A percentile compares a stretch with the other conserved stretches of the same genome.
Evolutionary conservation across 2,113 vertebrate species (phyloP).

Genomic region (Crypturellus undulatus): DNA sequence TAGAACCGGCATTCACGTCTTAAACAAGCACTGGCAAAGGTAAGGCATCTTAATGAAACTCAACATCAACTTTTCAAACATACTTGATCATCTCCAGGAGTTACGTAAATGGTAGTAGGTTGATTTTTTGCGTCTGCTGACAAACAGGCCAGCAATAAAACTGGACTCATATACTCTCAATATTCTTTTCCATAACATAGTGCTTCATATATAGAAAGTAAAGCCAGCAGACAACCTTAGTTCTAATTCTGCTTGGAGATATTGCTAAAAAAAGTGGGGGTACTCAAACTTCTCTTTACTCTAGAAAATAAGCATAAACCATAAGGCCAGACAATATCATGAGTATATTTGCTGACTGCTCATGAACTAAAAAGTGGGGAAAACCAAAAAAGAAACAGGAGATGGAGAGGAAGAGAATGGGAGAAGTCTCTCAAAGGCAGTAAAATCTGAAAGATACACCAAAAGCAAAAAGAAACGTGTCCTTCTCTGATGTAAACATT

Average conservation of each 20-base stretch:
- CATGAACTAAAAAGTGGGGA: not conserved
- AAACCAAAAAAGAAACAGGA: not conserved
- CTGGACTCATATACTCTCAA: not conserved
- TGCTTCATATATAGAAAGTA: not conserved
- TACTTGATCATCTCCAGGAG: not conserved
- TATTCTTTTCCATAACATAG: not conserved
- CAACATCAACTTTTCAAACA: not conserved
- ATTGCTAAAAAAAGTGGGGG: not conserved
- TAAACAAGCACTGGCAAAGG: not conserved
- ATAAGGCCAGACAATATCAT: not conserved
- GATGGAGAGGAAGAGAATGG: not conserved
- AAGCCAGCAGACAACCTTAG: not conserved
- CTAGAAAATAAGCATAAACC: not conserved
- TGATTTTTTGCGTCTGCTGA: slow-evolving; percentile 15
- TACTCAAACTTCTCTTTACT: not conserved
- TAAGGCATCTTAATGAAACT: slow-evolving; percentile 6
- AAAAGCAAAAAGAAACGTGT: not conserved
- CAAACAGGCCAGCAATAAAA: not conserved
- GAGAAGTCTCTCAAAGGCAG: not conserved
- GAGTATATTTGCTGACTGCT: not conserved
- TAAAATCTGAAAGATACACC: not conserved
- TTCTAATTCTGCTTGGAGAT: not conserved
- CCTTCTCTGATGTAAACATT: not conserved
- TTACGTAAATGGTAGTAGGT: not conserved
- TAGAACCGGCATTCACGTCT: slow-evolving; percentile 29